Percentiles rank a stretch among this genome's conserved stretches.
Evolutionary conservation across 2,888 invertebrate species (phyloP).

Genomic region (Spodoptera littoralis): DNA sequence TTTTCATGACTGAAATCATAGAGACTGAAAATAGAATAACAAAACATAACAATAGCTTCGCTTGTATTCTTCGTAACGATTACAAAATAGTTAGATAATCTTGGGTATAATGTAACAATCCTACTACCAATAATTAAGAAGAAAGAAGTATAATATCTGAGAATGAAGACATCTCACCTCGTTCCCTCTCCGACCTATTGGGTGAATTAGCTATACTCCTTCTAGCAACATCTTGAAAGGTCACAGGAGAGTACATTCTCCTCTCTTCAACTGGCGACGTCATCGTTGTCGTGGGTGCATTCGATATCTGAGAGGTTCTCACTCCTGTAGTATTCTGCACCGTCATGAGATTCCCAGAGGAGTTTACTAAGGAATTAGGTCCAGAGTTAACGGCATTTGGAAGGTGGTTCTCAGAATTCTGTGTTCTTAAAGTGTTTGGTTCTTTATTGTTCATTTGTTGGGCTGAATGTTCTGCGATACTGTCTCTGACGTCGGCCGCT

Average conservation of each 20-base stretch:
- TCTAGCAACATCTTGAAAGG: constrained; percentile 94
- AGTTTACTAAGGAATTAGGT: constrained; percentile 68
- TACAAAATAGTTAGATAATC: too few species aligned
- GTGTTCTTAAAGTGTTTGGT: constrained; percentile 29
- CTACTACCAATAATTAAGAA: too few species aligned
- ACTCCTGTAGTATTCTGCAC: constrained; percentile 57
- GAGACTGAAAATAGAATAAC: too few species aligned
- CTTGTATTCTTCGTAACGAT: too few species aligned
- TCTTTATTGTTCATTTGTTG: constrained; percentile 76
- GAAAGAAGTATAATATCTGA: too few species aligned
- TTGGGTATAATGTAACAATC: too few species aligned
- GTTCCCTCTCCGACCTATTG: constrained; percentile 79
- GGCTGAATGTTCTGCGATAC: constrained; percentile 83
- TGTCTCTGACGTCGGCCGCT: constrained; percentile 82
- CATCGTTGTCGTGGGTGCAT: constrained; percentile 63
- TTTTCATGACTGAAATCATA: too few species aligned
- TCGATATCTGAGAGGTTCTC: constrained; percentile 54
- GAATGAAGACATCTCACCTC: constrained; percentile 59
- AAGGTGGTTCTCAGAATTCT: constrained; percentile 56
- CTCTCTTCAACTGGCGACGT: constrained; percentile 90
- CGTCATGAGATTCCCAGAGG: constrained; percentile 60
- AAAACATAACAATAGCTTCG: too few species aligned
- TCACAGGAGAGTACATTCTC: constrained; percentile 94
- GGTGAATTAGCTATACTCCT: constrained; percentile 94
- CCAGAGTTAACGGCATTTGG: constrained; percentile 70